Evolutionary conservation across 2,888 invertebrate genomes (phyloP), one percentile per base, ranked within the genome.

Genomic region (Masnerella sp.): DNA sequence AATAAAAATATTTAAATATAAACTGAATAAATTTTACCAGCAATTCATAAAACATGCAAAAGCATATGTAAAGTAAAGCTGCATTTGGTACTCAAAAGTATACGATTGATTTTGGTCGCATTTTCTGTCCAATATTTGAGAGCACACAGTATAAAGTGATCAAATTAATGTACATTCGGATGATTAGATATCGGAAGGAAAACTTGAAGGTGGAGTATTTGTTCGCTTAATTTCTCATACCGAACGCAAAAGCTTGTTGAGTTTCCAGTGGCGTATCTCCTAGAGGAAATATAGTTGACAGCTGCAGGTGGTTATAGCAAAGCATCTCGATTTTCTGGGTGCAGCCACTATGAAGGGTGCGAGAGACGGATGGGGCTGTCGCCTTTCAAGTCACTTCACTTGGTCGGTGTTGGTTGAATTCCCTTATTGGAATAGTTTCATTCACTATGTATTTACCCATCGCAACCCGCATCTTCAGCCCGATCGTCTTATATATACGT

Each of bases 351-450:
- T 28, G 51, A 49, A 43, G 56, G 32, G 47, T 58, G 36, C 40
- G 58, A 64, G 58, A 71, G 65, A 59, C 47, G 58, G 52, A 64
- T 54, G 64, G 43, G 62, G 43, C 56, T 70, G 51, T 70, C 62
- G 38, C 54, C 51, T 70, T 70, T 49, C 69, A 45, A 47, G 54
- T 54, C 22, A 62, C 62, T 70, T 62, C 40, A 56, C 51, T 42
- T 28, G 58, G 34, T 18, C 51, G 36, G 38, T 52, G 59, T 54
- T 49, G 45, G 43, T 52, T 38, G 38, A 47, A 47, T 56, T 56
- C 43, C 49, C 59, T 72, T 65, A 72, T 72, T 65, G 72, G 65
- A 72, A 65, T 67, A 72, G 72, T 71, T 71, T 71, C 64, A 56
- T 65, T 71, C 40, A 38, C 40, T 59, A 64, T 51, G 58, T 64